Evolutionary conservation across 2,888 invertebrate genomes (phyloP).

Genomic region (Scotopteryx bipunctaria): DNA sequence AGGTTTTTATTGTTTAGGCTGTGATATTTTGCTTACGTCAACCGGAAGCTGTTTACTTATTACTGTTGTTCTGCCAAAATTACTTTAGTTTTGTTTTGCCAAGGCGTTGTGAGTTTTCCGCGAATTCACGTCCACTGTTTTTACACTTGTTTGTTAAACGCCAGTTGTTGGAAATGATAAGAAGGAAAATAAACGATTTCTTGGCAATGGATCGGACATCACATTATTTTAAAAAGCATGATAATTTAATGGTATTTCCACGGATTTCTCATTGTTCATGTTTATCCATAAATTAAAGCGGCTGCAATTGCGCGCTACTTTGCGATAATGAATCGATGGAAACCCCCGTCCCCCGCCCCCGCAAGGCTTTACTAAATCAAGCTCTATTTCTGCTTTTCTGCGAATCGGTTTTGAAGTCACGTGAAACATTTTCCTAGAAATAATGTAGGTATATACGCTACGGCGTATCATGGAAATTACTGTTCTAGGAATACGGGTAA

Average conservation of each 20-base stretch:
- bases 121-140: not conserved
- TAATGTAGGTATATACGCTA: conserved; percentile 9
- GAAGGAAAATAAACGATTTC: not conserved
- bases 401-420: conserved; percentile 18
- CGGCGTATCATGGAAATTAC: conserved; percentile 1
- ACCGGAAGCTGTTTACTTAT: conserved; percentile 4
- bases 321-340: conserved; percentile 5
- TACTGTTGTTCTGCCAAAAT: conserved; percentile 8
- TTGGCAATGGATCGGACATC: not conserved
- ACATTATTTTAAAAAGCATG: not conserved
- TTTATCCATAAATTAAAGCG: not conserved
- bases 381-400: conserved; percentile 18
- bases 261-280: not conserved
- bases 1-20: no score
- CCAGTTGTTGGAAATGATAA: conserved; percentile 2
- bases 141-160: not conserved
- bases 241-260: not conserved
- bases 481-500: not conserved
- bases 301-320: conserved; percentile 5
- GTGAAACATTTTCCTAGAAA: conserved; percentile 18
- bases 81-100: conserved; percentile 10
- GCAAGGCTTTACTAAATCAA: not conserved
- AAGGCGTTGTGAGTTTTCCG: conserved; percentile 1
- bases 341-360: not conserved
- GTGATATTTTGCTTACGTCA: not conserved